These are phyloP conservation scores for Hydractinia symbiolongicarpus DNA, from an alignment of 30 jellyfish, hydroid and myxozoan species.

Conservation along the genomic window DNA sequence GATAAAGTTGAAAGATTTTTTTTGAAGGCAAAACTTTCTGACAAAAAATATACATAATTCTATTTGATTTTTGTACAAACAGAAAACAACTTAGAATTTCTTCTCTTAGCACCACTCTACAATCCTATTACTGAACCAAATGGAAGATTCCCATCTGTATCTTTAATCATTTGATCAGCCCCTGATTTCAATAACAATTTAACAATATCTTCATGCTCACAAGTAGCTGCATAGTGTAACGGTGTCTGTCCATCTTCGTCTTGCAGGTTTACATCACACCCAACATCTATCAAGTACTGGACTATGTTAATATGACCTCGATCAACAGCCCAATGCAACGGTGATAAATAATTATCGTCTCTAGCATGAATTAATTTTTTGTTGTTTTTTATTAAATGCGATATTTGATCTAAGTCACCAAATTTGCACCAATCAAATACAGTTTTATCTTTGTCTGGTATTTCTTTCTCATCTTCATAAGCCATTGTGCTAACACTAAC, in stretches of 20 bases:
- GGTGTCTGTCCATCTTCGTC: constrained; percentile 84
- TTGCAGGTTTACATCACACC: constrained; percentile 51
- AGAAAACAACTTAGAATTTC: too few species aligned
- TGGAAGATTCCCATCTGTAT: constrained; percentile 48
- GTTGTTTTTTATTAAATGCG: constrained; percentile 7
- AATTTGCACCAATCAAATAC: constrained; percentile 80
- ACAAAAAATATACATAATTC: too few species aligned
- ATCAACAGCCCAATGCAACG: constrained; percentile 94
- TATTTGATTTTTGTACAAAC: too few species aligned
- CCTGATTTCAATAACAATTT: constrained; percentile 34
- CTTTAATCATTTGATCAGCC: constrained; percentile 43
- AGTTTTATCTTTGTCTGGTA: constrained; percentile 57
- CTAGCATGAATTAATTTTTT: constrained; percentile 7
- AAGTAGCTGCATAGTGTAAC: constrained; percentile 62
- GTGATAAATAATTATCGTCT: constrained; percentile 65
- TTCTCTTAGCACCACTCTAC: too few species aligned
- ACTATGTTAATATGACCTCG: constrained; percentile 73
- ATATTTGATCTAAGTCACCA: constrained; percentile 41
- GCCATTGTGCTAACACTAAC: constrained; percentile 72
- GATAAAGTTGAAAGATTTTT: too few species aligned
- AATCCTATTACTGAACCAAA: too few species aligned
- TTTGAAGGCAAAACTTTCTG: too few species aligned
- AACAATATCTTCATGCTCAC: constrained; percentile 34
- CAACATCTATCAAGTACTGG: constrained; percentile 17
- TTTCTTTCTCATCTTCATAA: constrained; percentile 40